phyloP scores from a whole-genome alignment of 2,113 vertebrate genomes.

The Emydocephalus ijimae region DNA sequence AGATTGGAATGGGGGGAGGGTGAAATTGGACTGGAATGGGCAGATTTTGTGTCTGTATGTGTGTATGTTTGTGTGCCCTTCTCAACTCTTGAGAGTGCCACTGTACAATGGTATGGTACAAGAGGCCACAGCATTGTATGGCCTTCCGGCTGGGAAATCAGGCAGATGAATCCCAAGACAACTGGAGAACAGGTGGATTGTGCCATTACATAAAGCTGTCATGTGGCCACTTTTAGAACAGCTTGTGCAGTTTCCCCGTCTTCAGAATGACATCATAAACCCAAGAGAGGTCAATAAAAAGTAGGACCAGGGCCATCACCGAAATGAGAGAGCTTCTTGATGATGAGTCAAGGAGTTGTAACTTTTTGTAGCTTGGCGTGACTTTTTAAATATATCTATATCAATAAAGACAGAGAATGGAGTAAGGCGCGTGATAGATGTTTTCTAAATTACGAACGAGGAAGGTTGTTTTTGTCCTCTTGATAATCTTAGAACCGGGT shows the following conservation, averaged over 20 bases:
- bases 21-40: not conserved
- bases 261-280: slow-evolving; percentile 16
- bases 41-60: not conserved
- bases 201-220: not conserved
- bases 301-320: not conserved
- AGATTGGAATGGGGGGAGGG: not conserved
- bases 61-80: not conserved
- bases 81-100: not conserved
- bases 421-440: not conserved
- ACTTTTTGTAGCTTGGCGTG: not conserved
- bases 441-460: not conserved
- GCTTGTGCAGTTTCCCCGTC: not conserved
- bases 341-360: not conserved
- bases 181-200: not conserved
- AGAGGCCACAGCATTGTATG: not conserved
- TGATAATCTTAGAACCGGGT: not conserved
- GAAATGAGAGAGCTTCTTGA: not conserved
- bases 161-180: not conserved
- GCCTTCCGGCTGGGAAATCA: not conserved
- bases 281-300: not conserved
- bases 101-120: not conserved
- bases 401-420: not conserved
- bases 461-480: not conserved
- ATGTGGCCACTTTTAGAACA: slow-evolving; percentile 6
- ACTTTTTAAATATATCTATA: not conserved